Evolutionary conservation across 1,140 invertebrate genomes (phyloP).

Genomic region (Cydia amplana): DNA sequence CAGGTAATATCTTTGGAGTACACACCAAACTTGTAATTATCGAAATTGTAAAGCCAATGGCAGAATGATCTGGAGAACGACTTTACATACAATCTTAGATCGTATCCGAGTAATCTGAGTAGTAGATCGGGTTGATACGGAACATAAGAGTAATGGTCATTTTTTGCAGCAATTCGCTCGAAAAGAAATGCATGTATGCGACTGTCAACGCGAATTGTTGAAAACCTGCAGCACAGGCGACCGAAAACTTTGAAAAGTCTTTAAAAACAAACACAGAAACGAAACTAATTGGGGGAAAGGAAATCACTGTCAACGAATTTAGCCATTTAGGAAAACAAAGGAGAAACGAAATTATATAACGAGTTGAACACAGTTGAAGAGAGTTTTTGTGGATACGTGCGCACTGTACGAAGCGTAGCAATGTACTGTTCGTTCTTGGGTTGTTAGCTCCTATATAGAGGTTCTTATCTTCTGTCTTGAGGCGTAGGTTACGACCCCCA

Average conservation of each 20-base stretch:
- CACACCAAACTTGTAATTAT: slow-evolving; percentile 73
- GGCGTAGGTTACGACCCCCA: slow-evolving; percentile 61
- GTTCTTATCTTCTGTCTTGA: slow-evolving; percentile 32
- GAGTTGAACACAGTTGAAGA: slow-evolving; percentile 16
- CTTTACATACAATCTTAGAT: slow-evolving; percentile 62
- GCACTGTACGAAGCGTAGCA: slow-evolving; percentile 34
- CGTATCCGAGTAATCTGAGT: slow-evolving; percentile 83
- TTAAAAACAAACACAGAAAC: slow-evolving; percentile 45
- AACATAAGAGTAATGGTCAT: slow-evolving; percentile 80
- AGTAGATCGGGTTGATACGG: slow-evolving; percentile 82
- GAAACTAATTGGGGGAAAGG: slow-evolving; percentile 61
- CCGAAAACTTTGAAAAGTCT: slow-evolving; percentile 34
- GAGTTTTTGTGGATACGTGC: slow-evolving; percentile 37
- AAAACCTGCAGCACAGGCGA: slow-evolving; percentile 32
- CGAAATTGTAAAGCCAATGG: slow-evolving; percentile 74
- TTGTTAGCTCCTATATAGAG: slow-evolving; percentile 16
- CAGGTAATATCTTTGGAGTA: slow-evolving; percentile 74
- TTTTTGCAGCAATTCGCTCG: slow-evolving; percentile 68
- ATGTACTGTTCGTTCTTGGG: slow-evolving; percentile 44
- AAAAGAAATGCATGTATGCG: slow-evolving; percentile 73
- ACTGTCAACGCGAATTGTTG: slow-evolving; percentile 65
- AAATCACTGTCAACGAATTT: slow-evolving; percentile 72
- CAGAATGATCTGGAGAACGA: slow-evolving; percentile 54
- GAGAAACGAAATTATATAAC: slow-evolving; percentile 37
- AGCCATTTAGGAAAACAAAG: slow-evolving; percentile 62